Percentiles rank a stretch among this genome's conserved stretches.
phyloP scores from a whole-genome alignment of 1,140 invertebrate genomes.

The Druon quercuslanigerum region DNA sequence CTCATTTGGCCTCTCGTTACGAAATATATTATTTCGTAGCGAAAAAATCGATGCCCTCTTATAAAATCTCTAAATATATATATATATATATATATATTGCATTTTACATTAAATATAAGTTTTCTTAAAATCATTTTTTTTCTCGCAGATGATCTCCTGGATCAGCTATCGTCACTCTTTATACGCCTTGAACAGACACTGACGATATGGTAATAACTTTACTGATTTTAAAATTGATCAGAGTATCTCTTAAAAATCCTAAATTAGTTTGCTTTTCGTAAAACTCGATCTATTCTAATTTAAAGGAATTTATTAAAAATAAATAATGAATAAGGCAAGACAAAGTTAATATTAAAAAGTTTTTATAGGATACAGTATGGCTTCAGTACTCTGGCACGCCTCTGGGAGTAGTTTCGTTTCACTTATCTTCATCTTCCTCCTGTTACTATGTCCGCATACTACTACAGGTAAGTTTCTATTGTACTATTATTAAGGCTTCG shows the following conservation, averaged over 20 bases:
- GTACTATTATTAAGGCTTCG: background rate
- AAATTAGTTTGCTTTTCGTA: too few species aligned
- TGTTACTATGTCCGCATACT: constrained; percentile 83
- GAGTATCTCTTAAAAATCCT: too few species aligned
- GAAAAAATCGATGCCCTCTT: too few species aligned
- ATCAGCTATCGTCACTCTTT: constrained; percentile 66
- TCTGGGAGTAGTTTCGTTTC: constrained; percentile 84
- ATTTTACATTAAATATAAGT: too few species aligned
- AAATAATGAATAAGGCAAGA: background rate
- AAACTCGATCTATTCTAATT: background rate
- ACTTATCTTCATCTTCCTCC: constrained; percentile 78
- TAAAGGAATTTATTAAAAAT: background rate
- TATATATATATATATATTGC: too few species aligned
- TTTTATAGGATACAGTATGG: constrained; percentile 86
- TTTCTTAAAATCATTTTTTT: constrained; percentile 30
- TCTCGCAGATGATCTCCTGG: constrained; percentile 69
- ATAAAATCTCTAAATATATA: too few species aligned
- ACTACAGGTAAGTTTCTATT: constrained; percentile 72
- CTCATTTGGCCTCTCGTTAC: too few species aligned
- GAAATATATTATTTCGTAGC: too few species aligned
- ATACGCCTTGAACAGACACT: constrained; percentile 72
- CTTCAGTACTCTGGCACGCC: constrained; percentile 86
- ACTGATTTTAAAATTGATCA: background rate
- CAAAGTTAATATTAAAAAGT: constrained; percentile 32
- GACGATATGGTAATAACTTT: constrained; percentile 75